A percentile compares a stretch with the other conserved stretches of the same genome.
phyloP scores from a whole-genome alignment of 2,888 invertebrate genomes.

The Oxycera nigricornis region DNA sequence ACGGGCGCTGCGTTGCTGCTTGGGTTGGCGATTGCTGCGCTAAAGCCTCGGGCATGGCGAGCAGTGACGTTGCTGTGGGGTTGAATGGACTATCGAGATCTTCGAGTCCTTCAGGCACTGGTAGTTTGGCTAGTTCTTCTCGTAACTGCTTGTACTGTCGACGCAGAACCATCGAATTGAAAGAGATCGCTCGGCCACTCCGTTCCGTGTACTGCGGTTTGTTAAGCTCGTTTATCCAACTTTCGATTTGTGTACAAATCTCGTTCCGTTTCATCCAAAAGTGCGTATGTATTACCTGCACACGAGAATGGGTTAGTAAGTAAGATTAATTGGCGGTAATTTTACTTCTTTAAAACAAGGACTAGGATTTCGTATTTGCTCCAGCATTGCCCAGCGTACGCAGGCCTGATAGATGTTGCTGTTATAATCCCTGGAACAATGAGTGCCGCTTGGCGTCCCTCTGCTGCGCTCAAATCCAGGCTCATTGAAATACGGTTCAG shows the following conservation, averaged over 20 bases:
- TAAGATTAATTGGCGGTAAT: too few relatives aligned
- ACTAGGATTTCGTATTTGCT: slow-evolving; percentile 88
- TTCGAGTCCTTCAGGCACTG: slow-evolving; percentile 78
- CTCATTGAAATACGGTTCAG: slow-evolving; percentile 95
- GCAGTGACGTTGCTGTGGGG: slow-evolving; percentile 52
- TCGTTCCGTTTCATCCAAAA: slow-evolving; percentile 94
- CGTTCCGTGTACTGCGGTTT: slow-evolving; percentile 76
- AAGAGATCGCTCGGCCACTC: slow-evolving; percentile 77
- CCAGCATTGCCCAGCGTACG: slow-evolving; percentile 95
- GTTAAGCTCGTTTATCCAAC: slow-evolving; percentile 90
- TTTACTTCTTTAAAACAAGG: slow-evolving; percentile 88
- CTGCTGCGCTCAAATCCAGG: slow-evolving; percentile 92
- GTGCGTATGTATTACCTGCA: slow-evolving; percentile 86
- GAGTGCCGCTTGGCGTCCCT: slow-evolving; percentile 86
- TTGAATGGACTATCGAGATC: slow-evolving; percentile 71
- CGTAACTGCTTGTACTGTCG: slow-evolving; percentile 83
- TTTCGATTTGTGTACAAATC: slow-evolving; percentile 86
- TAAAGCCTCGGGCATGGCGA: slow-evolving; percentile 27
- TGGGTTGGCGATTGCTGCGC: slow-evolving; percentile 27
- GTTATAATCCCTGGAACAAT: slow-evolving; percentile 92
- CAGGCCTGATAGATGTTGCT: slow-evolving; percentile 94
- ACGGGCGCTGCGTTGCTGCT: background rate
- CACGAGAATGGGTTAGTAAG: slow-evolving; percentile 8
- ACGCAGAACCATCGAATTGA: slow-evolving; percentile 78
- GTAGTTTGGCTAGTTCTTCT: slow-evolving; percentile 84